Evolutionary conservation across 2,888 invertebrate genomes (phyloP).

Genomic region (Pyrocoelia pectoralis): DNA sequence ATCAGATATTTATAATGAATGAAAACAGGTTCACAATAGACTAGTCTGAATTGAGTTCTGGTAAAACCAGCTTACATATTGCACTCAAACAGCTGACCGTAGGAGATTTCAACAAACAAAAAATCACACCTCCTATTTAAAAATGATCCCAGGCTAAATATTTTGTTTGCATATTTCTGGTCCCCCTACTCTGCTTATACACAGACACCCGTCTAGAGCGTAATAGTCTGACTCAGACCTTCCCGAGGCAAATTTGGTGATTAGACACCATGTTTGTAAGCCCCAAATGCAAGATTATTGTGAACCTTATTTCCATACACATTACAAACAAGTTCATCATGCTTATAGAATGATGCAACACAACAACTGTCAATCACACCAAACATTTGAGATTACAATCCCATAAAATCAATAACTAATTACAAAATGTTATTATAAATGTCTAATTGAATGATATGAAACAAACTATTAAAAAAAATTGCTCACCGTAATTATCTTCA

Average conservation of each 20-base stretch:
- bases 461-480: no score
- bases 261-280: slow-evolving; percentile 68
- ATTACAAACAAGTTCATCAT: slow-evolving; percentile 14
- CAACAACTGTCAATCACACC: no score
- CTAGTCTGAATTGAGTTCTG: slow-evolving; percentile 89
- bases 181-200: slow-evolving; percentile 72
- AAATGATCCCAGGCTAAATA: slow-evolving; percentile 64
- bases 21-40: slow-evolving; percentile 71
- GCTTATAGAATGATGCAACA: not conserved
- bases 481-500: slow-evolving; percentile 79
- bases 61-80: slow-evolving; percentile 74
- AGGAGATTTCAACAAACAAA: slow-evolving; percentile 72
- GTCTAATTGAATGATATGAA: no score
- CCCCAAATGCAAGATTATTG: slow-evolving; percentile 81
- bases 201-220: slow-evolving; percentile 77
- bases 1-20: not conserved
- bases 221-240: slow-evolving; percentile 80
- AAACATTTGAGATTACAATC: no score
- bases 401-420: no score
- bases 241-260: slow-evolving; percentile 74
- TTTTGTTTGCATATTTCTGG: slow-evolving; percentile 72
- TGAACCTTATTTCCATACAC: slow-evolving; percentile 61
- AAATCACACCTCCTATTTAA: slow-evolving; percentile 58
- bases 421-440: no score
- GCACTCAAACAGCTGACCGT: slow-evolving; percentile 77